Evolutionary conservation across 2,797 vertebrate genomes (phyloP), one percentile per base, ranked within the genome.

Genomic region (Pipistrellus kuhlii): DNA sequence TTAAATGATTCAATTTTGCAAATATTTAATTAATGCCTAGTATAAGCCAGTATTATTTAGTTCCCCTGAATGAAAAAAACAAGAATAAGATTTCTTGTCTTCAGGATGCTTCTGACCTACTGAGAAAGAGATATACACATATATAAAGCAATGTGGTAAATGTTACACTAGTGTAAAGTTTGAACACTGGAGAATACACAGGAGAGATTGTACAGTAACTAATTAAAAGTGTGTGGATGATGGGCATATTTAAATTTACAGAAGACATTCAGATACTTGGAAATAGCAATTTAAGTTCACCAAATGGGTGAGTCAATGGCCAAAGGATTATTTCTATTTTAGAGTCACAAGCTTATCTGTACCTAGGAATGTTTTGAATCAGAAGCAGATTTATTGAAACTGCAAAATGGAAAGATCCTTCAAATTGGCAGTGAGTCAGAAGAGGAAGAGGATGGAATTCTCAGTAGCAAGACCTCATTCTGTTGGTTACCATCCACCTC

Each of bases 241-340:
- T 77, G 2, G 51, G 2, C 10, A 9, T 38, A 62, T 55, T 72
- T 76, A 35, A 76, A 78, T 66, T 87, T 62, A 14, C 72, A 87
- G 73, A 53, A n/a, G 25, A 41, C 11, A 35, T 87, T 1, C 3
- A 30, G 66, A n/a, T 11, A 30, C 17, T 72, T 44, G 57, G 93
- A 93, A 85, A 85, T 80, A 75, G 18, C n/a, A 35, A 71, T 53
- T 57, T 73, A 93, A 93, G 51, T 9, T 23, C 14, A 57, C n/a
- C 30, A 11, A 1, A 10, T 64, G 2, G 32, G 57, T 25, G 72
- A 53, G 41, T 75, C 66, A 53, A 3, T 32, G 32, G 78, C 46
- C 71, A 92, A 64, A 18, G 11, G 20, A 35, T 82, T 85, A 51
- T 72, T 94, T 93, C 25, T 86, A 17, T 82, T 94, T 90, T 81